Evolutionary conservation across 1,140 invertebrate genomes (phyloP), one percentile per base, ranked within the genome.

Genomic region (Nomia melanderi): DNA sequence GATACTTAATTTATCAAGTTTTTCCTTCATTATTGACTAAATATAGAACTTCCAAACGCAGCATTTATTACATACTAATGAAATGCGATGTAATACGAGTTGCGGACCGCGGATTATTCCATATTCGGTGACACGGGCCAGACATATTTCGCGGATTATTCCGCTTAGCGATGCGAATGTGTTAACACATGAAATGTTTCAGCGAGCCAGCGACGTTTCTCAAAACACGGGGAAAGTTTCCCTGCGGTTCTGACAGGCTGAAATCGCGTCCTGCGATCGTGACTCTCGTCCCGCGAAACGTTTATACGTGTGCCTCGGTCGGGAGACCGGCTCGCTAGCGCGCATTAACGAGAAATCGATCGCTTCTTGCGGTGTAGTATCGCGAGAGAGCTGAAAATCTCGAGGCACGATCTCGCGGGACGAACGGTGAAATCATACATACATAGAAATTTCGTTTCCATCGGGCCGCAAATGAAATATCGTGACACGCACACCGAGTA

Each of bases 291-390:
- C 47, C 64, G 63, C 41, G 63, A 74, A 31, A 39, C 57, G n/a
- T 36, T 57, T 17, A 33, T 23, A 8, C 6, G 0, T 5, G 14
- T 44, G 12, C 12, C 17, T 23, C 20, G 4, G 2, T 60, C 53
- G 36, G 9, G 50, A 56, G 29, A 14, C 36, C 39, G n/a, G 53
- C 6, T 64, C 33, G 31, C 31, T 39, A 62, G 31, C 56, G 31
- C 31, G 54, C 72, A 44, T 67, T 75, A 75, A 75, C 41, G 72
- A 66, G 72, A 66, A 66, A 75, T 66, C 72, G 72, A 75, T 75
- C 63, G 72, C 0, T n/a, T 2, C 27, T 25, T n/a, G n/a, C 14
- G 20, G 6, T 17, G 25, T 23, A 39, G 12, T 39, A 47, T 53
- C 41, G 44, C 59, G 57, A 60, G 44, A 73, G 44, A 50, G 44